Percentiles rank a stretch among this genome's conserved stretches.
These are phyloP conservation scores for Peromyscus leucopus DNA, from an alignment of 2,113 vertebrate genomes.

Conservation along the genomic window DNA sequence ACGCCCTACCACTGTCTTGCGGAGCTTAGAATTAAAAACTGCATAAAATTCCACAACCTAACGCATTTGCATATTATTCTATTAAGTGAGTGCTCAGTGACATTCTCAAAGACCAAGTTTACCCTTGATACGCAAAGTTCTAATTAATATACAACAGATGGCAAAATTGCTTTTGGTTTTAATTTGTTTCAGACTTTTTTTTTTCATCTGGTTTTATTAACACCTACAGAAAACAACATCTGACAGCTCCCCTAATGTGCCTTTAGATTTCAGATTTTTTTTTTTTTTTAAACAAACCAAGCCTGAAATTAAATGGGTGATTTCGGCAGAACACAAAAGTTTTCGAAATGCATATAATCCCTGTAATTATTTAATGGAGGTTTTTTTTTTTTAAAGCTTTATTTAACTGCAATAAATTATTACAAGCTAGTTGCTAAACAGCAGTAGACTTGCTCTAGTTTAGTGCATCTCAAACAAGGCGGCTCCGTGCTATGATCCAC, in stretches of 20 bases:
- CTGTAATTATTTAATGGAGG: conserved; percentile 90
- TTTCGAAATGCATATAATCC: conserved; percentile 88
- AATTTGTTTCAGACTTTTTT: conserved; percentile 87
- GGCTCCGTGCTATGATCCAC: conserved; percentile 87
- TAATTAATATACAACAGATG: conserved; percentile 93
- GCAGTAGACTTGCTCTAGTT: conserved; percentile 86
- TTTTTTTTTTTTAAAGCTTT: conserved; percentile 86
- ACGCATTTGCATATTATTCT: conserved; percentile 88
- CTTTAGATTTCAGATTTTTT: conserved; percentile 85
- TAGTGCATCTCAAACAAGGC: conserved; percentile 88
- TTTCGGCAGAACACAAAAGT: conserved; percentile 88
- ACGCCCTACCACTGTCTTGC: not conserved
- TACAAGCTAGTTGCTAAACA: conserved; percentile 88
- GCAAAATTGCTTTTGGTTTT: conserved; percentile 90
- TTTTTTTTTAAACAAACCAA: conserved; percentile 86
- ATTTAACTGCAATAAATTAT: conserved; percentile 91
- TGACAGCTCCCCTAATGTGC: conserved; percentile 87
- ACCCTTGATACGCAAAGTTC: conserved; percentile 89
- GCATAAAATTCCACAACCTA: conserved; percentile 76
- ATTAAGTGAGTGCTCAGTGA: conserved; percentile 87
- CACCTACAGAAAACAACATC: conserved; percentile 89
- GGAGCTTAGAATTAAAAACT: conserved; percentile 79
- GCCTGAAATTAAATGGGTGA: conserved; percentile 90
- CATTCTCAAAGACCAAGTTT: conserved; percentile 89
- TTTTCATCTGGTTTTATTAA: conserved; percentile 88